Base-by-base conservation (phyloP, 2,888 invertebrate species). In the Leptopilina myrica region DNA sequence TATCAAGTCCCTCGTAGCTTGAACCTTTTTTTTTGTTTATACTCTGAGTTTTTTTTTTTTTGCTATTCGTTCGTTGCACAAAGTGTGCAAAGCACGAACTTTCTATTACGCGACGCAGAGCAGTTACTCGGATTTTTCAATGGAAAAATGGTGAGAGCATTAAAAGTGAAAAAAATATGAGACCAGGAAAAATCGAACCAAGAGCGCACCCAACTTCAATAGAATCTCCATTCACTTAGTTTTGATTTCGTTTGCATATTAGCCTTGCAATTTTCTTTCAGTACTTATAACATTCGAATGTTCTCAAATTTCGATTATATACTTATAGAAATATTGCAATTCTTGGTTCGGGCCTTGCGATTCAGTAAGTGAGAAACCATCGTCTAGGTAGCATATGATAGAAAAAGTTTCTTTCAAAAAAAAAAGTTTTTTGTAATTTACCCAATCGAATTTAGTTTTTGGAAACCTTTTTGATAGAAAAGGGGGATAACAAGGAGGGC, bases 1-100 rank as follows among this genome's bases (percentile, higher is more conserved):
- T 81, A 81, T 78, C 81, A 76, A 79, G 20, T 26, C 49, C 46
- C 49, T 20, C 11, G 43, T 43, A 43, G 43, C 8, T 43, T 43
- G 43, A 43, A 43, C 66, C 56, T 53, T 56, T 81, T 78, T 82
- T 80, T 82, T 80, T 80, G 26, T 67, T 46, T 77, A 43, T n/a
- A 67, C 20, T 33, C 46, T 15, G 5, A 8, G 2, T 7, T 33
- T 53, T 73, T 33, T 46, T 67, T 20, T 67, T 56, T 73, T 73
- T 56, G 33, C 73, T 5, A 56, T 14, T 33, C 73, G 56, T 73
- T 26, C 56, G 56, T 73, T 73, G 53, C 56, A 73, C 56, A 73
- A 73, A 73, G 73, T 73, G 73, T 56, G 33, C 73, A 73, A 73
- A 73, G 73, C 73, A 56, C 33, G 73, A 73, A 73, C 73, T 56